Percentiles rank a stretch among this genome's conserved stretches.
These are phyloP conservation scores for Ectropis crepuscularia DNA, from an alignment of 2,888 invertebrate genomes.

Conservation along the genomic window DNA sequence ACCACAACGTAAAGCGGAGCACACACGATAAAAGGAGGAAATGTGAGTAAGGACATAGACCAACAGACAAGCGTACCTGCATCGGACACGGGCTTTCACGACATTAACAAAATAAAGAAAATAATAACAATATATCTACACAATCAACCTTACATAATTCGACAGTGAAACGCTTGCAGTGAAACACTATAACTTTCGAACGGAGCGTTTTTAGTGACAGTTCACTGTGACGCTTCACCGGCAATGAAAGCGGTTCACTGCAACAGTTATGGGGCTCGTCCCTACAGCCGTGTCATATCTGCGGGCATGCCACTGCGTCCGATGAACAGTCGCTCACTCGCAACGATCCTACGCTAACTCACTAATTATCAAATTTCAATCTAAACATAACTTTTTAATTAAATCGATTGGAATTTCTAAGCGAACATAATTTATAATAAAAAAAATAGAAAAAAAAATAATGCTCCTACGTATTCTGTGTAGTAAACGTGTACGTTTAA, in stretches of 20 bases:
- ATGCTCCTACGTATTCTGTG: no score
- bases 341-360: not conserved
- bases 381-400: not conserved
- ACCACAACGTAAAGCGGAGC: conserved; percentile 12
- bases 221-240: conserved; percentile 4
- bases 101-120: conserved; percentile 49
- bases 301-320: conserved; percentile 54
- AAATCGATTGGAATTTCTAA: not conserved
- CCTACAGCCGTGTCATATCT: conserved; percentile 74
- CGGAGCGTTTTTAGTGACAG: not conserved
- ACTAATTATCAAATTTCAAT: no score
- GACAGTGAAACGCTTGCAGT: conserved; percentile 1
- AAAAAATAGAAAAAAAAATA: no score
- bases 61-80: conserved; percentile 59
- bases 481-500: no score
- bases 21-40: conserved; percentile 21
- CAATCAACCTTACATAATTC: not conserved
- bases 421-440: no score
- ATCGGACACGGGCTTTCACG: conserved; percentile 64
- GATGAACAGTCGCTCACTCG: conserved; percentile 14
- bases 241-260: not conserved
- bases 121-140: conserved; percentile 8
- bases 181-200: conserved; percentile 5
- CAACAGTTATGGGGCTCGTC: conserved; percentile 15
- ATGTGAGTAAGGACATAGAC: conserved; percentile 26